Conservation (phyloP, 2,113 vertebrate species). For the Pseudois nayaur region DNA sequence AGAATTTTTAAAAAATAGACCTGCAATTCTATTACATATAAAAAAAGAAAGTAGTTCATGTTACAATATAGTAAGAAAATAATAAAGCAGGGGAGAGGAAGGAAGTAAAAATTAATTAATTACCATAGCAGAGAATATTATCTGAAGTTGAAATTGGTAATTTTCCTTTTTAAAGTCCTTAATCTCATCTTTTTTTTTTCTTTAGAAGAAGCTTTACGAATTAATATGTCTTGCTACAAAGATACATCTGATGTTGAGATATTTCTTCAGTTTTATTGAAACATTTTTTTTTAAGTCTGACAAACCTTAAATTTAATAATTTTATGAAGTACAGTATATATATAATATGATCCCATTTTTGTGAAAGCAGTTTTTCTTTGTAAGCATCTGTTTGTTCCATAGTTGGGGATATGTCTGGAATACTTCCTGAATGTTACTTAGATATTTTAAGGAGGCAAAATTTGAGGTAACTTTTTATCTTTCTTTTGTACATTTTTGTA, state of each 20-base stretch:
- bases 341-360: background rate
- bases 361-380: background rate
- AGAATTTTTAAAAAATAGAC: background rate
- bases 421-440: background rate
- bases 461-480: background rate
- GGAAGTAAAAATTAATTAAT: background rate
- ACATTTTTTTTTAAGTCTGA: background rate
- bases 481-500: background rate
- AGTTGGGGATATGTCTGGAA: background rate
- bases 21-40: background rate
- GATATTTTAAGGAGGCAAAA: background rate
- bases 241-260: background rate
- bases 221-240: background rate
- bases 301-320: background rate
- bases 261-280: background rate
- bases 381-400: background rate
- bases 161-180: background rate
- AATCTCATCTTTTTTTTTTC: background rate
- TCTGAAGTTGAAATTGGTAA: background rate
- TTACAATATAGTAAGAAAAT: background rate
- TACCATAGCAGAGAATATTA: background rate
- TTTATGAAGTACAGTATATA: background rate
- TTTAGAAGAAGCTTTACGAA: background rate
- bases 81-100: background rate
- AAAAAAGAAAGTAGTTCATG: background rate